Evolutionary conservation across 2,888 invertebrate genomes (phyloP), one percentile per base, ranked within the genome.

Genomic region (Limnephilus lunatus): DNA sequence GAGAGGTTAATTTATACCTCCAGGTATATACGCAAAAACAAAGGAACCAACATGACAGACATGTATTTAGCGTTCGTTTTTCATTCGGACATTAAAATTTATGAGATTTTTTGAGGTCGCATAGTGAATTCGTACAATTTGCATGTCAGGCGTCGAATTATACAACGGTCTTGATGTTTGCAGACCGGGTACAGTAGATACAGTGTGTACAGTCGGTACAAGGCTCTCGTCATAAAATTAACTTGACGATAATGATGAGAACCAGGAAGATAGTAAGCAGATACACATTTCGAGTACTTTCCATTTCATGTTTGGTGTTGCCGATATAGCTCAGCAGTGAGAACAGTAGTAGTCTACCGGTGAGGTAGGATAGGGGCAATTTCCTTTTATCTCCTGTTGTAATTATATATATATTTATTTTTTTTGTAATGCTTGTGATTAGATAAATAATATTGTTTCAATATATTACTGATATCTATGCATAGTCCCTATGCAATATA

Each of bases 51-150:
- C 35, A 32, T 83, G 25, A 39, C 35, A 85, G n/a, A 85, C n/a
- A 85, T 85, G 35, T 85, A 39, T 85, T 85, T 85, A 85, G 12
- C 39, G 44, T 85, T 85, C 39, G 44, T 85, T 39, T 85, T 85
- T 39, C 85, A 85, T 85, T 44, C n/a, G 25, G 35, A 39, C 85
- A 85, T 85, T 68, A 68, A 68, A 68, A 68, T 68, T 68, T 68
- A 68, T 68, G 68, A 68, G 68, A 68, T 25, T 68, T 35, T 85
- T 85, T 85, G 85, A 85, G 39, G 35, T 87, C 87, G 53, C 53
- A 31, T 53, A 31, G 53, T 15, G 30, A 87, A 87, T 53, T 53
- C 48, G 87, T 87, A 30, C 14, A 53, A 48, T 87, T 87, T 53
- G 48, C 53, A 87, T 87, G 53, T 87, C 87, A 87, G 48, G 87